phyloP scores from a whole-genome alignment of 2,797 vertebrate genomes.

The Channallabes apus region DNA sequence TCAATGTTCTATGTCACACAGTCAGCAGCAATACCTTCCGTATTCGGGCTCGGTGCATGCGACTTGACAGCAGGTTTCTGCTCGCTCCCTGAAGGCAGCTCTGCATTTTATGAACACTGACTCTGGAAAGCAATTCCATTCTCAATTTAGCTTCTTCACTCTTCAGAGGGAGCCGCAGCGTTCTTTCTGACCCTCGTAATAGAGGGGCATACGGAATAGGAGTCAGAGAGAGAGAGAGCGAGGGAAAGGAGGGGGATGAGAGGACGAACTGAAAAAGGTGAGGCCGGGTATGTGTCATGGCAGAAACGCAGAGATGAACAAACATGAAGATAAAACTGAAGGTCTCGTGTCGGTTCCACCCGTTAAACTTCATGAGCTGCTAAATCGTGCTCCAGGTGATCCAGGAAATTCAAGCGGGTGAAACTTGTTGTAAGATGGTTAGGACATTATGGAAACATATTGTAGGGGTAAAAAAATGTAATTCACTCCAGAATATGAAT shows the following conservation, averaged over 20 bases:
- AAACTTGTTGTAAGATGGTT: not conserved
- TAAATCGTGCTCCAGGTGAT: not conserved
- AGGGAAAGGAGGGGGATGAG: not conserved
- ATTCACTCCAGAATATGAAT: not conserved
- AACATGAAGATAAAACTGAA: not conserved
- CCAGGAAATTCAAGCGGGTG: not conserved
- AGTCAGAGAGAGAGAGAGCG: not conserved
- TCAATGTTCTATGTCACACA: not conserved
- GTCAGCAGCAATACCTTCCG: constrained; percentile 17
- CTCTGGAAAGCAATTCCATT: constrained; percentile 38
- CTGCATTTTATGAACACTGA: constrained; percentile 36
- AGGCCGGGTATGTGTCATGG: not conserved
- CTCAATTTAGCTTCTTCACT: constrained; percentile 32
- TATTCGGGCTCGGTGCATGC: constrained; percentile 9
- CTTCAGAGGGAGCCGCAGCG: constrained; percentile 13
- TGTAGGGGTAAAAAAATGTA: not conserved
- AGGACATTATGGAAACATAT: not conserved
- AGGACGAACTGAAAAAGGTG: not conserved
- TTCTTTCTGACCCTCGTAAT: constrained; percentile 29
- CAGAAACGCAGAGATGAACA: not conserved
- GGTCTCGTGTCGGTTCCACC: no score
- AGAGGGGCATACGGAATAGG: constrained; percentile 8
- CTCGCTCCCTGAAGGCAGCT: constrained; percentile 24
- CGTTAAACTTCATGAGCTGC: not conserved
- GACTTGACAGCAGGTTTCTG: constrained; percentile 25